These are phyloP conservation scores for Drosophila equinoxialis DNA, from an alignment of 1,140 invertebrate species.

Conservation along the genomic window DNA sequence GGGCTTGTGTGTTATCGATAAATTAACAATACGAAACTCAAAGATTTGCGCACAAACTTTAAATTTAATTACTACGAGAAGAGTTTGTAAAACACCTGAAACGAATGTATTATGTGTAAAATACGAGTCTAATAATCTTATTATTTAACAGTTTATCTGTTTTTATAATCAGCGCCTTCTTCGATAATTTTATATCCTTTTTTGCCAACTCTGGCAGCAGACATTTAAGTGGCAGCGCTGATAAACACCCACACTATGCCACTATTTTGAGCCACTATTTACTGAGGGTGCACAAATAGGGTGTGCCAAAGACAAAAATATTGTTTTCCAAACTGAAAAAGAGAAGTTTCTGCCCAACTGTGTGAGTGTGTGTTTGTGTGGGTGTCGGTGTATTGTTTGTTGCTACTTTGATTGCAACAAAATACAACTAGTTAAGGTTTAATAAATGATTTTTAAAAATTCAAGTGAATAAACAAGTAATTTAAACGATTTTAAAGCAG, in stretches of 20 bases:
- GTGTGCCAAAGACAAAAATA: slow-evolving; percentile 37
- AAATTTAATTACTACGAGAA: not conserved
- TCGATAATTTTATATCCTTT: not conserved
- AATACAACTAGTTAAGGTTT: slow-evolving; percentile 11
- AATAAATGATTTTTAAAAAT: slow-evolving; percentile 30
- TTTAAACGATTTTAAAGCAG: slow-evolving; percentile 2
- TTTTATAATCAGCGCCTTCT: not conserved
- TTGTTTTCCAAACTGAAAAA: slow-evolving; percentile 16
- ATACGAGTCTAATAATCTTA: too few species aligned
- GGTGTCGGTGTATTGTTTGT: slow-evolving; percentile 18
- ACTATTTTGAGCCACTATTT: slow-evolving; percentile 1
- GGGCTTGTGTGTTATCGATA: not conserved
- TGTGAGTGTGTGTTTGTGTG: slow-evolving; percentile 38
- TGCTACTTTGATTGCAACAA: slow-evolving; percentile 14
- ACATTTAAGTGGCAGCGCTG: not conserved
- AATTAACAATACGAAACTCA: not conserved
- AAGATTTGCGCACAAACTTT: not conserved
- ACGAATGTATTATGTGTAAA: too few species aligned
- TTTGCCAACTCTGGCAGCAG: not conserved
- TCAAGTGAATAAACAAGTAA: slow-evolving; percentile 3
- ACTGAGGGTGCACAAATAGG: slow-evolving; percentile 25
- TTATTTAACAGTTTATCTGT: not conserved
- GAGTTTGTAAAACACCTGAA: not conserved
- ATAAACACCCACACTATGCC: not conserved
- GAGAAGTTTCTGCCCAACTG: slow-evolving; percentile 13